Percentiles rank a stretch among this genome's conserved stretches.
Conservation (phyloP, 1,140 invertebrate species). For the Metopolophium dirhodum region DNA sequence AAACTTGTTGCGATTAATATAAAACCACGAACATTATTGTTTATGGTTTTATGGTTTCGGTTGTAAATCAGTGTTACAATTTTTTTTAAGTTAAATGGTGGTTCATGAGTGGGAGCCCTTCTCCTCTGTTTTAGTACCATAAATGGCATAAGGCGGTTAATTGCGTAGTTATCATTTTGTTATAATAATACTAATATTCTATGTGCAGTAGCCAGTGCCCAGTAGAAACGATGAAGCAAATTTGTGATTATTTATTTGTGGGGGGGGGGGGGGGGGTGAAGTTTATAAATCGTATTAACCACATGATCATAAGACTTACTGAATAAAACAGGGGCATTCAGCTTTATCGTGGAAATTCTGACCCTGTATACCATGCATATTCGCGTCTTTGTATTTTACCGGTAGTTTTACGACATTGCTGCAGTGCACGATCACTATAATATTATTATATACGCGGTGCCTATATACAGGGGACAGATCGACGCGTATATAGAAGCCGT, state of each 20-base stretch:
- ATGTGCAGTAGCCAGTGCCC: background rate
- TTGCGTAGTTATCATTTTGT: background rate
- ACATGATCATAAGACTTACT: background rate
- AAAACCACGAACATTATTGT: too few species aligned
- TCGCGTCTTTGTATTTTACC: background rate
- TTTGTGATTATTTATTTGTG: background rate
- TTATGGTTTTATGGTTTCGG: too few species aligned
- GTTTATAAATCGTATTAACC: background rate
- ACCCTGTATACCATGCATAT: background rate
- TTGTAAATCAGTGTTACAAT: too few species aligned
- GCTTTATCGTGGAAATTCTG: background rate
- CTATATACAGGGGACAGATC: background rate
- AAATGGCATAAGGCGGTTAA: background rate
- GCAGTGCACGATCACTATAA: background rate
- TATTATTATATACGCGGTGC: background rate
- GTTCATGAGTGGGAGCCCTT: too few species aligned
- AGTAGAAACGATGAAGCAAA: background rate
- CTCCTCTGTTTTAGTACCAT: too few species aligned
- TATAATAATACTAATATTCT: background rate
- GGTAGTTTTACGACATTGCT: background rate
- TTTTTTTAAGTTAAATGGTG: too few species aligned
- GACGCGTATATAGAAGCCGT: background rate
- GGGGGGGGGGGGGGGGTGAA: background rate
- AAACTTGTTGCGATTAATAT: too few species aligned
- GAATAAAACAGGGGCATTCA: background rate